Conservation (phyloP, 2,113 vertebrate genomes). For the Burhinus bistriatus region DNA sequence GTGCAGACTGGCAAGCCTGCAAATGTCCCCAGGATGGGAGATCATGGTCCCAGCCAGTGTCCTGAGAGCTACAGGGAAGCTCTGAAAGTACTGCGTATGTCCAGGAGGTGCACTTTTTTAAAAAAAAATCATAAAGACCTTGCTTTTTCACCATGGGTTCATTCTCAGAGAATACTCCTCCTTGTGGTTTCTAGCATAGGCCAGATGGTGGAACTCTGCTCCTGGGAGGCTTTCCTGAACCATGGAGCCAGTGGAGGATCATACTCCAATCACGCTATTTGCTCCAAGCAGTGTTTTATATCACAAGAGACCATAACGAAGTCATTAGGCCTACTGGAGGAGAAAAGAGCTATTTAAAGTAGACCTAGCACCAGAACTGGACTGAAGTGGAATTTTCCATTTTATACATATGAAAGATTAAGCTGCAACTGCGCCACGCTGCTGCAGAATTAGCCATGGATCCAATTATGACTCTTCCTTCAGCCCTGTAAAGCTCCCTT, state of each 20-base stretch:
- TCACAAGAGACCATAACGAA: not conserved
- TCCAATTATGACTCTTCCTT: not conserved
- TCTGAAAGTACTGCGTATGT: not conserved
- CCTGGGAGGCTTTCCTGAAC: not conserved
- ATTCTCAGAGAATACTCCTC: not conserved
- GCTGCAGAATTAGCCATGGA: constrained; percentile 26
- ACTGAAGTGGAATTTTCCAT: constrained; percentile 51
- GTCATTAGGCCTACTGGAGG: not conserved
- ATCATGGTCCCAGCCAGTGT: not conserved
- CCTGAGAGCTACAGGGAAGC: not conserved
- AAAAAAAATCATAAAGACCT: not conserved
- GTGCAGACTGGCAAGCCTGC: not conserved
- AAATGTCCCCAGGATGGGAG: not conserved
- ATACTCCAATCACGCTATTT: not conserved
- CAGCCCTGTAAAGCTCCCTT: not conserved
- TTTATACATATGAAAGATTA: not conserved
- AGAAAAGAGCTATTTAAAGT: constrained; percentile 32
- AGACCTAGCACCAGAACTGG: not conserved
- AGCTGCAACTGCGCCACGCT: not conserved
- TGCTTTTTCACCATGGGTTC: not conserved
- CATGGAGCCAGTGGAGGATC: not conserved
- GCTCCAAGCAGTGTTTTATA: not conserved
- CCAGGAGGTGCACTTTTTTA: not conserved
- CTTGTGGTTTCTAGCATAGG: not conserved
- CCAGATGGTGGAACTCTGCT: not conserved